Percentiles rank a stretch among this genome's conserved stretches.
Evolutionary conservation across 2,113 vertebrate genomes (phyloP).

Genomic region (Polypterus bichir): DNA sequence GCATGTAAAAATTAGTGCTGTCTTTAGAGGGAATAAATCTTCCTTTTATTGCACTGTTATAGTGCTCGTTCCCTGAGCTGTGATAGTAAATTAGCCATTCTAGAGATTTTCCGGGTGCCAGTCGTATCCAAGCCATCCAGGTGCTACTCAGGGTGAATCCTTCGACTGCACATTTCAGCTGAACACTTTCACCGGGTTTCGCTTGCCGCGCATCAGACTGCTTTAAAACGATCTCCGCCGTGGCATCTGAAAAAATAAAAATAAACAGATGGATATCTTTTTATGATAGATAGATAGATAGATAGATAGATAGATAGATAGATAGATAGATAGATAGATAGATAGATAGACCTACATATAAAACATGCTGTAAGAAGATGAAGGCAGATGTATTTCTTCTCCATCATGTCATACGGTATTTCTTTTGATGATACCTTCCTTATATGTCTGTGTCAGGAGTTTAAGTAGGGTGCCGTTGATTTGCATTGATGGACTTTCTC

Average conservation of each 20-base stretch:
- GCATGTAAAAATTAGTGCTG: background rate
- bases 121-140: background rate
- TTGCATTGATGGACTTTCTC: no score
- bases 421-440: no score
- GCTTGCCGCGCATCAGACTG: background rate
- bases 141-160: background rate
- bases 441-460: no score
- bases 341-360: no score
- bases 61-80: background rate
- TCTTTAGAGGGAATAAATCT: background rate
- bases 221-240: background rate
- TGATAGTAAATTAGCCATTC: conserved; percentile 1
- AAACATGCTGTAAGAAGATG: no score
- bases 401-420: no score
- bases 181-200: background rate
- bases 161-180: background rate
- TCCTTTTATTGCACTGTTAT: background rate
- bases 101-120: background rate
- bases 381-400: no score
- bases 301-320: no score
- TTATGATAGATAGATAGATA: no score
- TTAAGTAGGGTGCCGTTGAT: no score
- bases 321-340: no score
- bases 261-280: no score
- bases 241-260: background rate